Evolutionary conservation across 2,888 invertebrate genomes (phyloP).

Genomic region (Macrosoma leucophasiata): DNA sequence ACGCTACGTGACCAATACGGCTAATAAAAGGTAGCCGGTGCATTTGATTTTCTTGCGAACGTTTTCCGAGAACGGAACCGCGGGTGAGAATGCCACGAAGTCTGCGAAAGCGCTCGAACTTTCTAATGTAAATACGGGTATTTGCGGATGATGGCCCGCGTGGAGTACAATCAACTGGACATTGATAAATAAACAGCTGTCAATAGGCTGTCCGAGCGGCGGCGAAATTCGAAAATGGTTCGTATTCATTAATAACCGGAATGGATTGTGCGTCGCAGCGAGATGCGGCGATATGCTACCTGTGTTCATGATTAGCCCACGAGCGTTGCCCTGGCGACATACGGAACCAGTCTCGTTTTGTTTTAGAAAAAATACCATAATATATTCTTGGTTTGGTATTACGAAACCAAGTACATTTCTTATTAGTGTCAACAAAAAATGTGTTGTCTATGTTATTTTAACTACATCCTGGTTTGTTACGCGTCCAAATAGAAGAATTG

Average conservation of each 20-base stretch:
- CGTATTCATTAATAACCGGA: constrained; percentile 60
- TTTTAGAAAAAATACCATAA: no score
- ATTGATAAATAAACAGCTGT: constrained; percentile 65
- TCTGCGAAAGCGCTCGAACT: constrained; percentile 31
- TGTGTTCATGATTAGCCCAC: constrained; percentile 51
- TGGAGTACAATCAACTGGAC: constrained; percentile 39
- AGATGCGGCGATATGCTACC: constrained; percentile 60
- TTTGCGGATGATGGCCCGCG: constrained; percentile 44
- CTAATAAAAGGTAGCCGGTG: constrained; percentile 35
- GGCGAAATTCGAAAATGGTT: constrained; percentile 52
- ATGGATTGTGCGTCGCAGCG: constrained; percentile 47
- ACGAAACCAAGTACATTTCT: no score
- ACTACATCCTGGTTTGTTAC: no score
- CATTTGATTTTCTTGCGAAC: constrained; percentile 45
- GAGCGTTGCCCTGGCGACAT: no score
- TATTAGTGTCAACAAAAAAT: no score
- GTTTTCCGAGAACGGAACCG: constrained; percentile 23
- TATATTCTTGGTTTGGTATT: no score
- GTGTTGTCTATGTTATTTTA: no score
- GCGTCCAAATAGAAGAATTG: no score
- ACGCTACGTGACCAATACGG: constrained; percentile 32
- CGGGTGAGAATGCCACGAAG: constrained; percentile 10
- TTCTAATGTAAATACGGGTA: constrained; percentile 47
- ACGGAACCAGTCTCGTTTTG: no score
- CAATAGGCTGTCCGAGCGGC: constrained; percentile 48